Base-by-base conservation (phyloP, 1,140 invertebrate genomes). In the Caenorhabditis brenneri region DNA sequence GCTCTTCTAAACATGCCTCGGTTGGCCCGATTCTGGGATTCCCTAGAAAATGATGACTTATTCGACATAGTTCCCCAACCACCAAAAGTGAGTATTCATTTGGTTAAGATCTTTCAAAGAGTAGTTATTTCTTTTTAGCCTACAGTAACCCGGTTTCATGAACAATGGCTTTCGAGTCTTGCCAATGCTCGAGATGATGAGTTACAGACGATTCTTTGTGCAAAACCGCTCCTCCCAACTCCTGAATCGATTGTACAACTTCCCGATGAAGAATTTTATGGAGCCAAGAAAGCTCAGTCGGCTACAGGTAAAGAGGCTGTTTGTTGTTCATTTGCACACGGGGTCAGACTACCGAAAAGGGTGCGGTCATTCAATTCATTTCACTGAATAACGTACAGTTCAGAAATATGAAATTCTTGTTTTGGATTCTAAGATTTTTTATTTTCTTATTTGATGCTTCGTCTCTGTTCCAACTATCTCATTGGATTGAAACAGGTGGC, bases 231-330 rank as follows among this genome's bases (percentile, higher is more conserved):
- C 5, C 65, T 74, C 24, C 65, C 33, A 74, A 74, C 33, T 36
- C 65, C 65, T 1, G 65, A 74, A 39, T 74, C 65, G 19, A 74
- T 74, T 15, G 65, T 74, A 42, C 65, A 74, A 27, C 12, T 74
- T 10, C 65, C 65, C 65, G 65, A 74, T 74, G 65, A 74, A 42
- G 65, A 74, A 74, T 74, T 42, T 27, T 42, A 74, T 74, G 65
- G 65, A 74, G 65, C 65, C 36, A 74, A 74, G 65, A 74, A 74
- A 74, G 42, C 65, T 74, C 65, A 15, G 65, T 74, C 33, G 65
- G 65, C 65, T 74, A 74, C 65, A 74, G 65, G 65, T 74, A 46
- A 74, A 74, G 31, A 19, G 36, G 36, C 33, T 74, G 36, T 74
- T 74, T 74, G 65, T 74, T 74, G 65, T 74, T 39, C 65, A 74